These are phyloP conservation scores for Stigmatopora nigra DNA, from an alignment of 2,113 vertebrate species.

Conservation along the genomic window DNA sequence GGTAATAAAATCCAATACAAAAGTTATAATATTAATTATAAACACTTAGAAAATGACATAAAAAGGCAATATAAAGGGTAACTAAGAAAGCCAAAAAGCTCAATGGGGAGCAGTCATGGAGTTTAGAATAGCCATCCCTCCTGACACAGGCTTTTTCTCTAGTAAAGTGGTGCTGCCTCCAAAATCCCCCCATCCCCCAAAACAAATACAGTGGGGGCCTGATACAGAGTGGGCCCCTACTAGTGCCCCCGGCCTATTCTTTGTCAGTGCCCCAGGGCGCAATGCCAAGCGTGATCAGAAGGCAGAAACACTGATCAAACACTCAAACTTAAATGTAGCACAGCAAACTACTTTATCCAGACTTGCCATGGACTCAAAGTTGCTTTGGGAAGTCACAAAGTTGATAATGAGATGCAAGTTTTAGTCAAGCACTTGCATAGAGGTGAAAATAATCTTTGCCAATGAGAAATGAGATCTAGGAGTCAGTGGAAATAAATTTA, in stretches of 20 bases:
- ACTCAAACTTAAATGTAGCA: constrained; percentile 36
- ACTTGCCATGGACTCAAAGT: constrained; percentile 24
- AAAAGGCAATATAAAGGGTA: not conserved
- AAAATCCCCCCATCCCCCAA: constrained; percentile 44
- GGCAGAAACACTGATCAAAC: constrained; percentile 49
- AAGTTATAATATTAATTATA: not conserved
- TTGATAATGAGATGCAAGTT: not conserved
- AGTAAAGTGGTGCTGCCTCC: constrained; percentile 28
- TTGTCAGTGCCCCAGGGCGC: constrained; percentile 47
- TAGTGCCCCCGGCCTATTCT: constrained; percentile 35
- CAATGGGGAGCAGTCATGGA: constrained; percentile 39
- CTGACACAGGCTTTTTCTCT: constrained; percentile 45
- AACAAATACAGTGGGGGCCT: constrained; percentile 55
- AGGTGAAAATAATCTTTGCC: too few species aligned
- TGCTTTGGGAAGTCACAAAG: not conserved
- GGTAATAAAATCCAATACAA: not conserved
- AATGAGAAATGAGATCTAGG: too few species aligned
- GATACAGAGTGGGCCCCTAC: constrained; percentile 51
- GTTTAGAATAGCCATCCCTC: constrained; percentile 17
- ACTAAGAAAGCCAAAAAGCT: constrained; percentile 54
- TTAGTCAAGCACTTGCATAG: not conserved
- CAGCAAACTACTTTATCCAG: constrained; percentile 32
- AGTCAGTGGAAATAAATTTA: too few species aligned
- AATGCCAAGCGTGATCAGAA: constrained; percentile 53
- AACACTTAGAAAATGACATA: not conserved